Evolutionary conservation across 2,113 vertebrate genomes (phyloP), one percentile per base, ranked within the genome.

Genomic region (Upupa epops): DNA sequence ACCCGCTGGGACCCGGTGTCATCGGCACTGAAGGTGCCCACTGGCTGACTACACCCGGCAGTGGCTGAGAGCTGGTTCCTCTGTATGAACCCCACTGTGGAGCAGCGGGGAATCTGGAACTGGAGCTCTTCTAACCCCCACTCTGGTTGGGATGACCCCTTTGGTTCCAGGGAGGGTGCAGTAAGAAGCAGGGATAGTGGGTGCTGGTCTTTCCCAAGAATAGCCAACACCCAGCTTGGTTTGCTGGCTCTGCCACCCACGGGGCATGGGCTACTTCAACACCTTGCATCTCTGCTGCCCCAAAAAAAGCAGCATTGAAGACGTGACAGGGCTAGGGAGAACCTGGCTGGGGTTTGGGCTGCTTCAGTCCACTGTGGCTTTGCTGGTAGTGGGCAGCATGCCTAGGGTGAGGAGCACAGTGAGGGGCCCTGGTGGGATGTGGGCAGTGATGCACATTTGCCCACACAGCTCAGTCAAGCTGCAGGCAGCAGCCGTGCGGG

Each of bases 401-500:
- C 7, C 3, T 1, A 2, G 68, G 55, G 64, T 1, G 18, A 61
- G 21, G 71, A 34, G 45, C 1, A 12, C 0, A 28, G 15, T 72
- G 24, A 48, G 58, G 7, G 60, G 49, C 49, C 66, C 59, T 4
- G 10, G 34, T 2, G 52, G 60, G 84, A 49, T 40, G 71, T 8
- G 4, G 77, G 85, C 40, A 28, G 42, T 0, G 75, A 6, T 0
- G 36, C 20, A 8, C 40, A 70, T 42, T 49, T 59, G 88, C 64
- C 24, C 2, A 12, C 11, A 13, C 2, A 2, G 51, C 58, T 54
- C 26, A 3, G 81, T 31, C 3, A 13, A 78, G 92, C 91, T 17
- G 94, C 86, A 88, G 92, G 94, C 92, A 88, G 92, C 94, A 90
- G 91, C 89, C 92, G 80, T 75, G 94, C 80, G 2, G 90, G 92